Evolutionary conservation across 2,797 vertebrate species (phyloP).

Genomic region (Parauchenoglanis punctatus): DNA sequence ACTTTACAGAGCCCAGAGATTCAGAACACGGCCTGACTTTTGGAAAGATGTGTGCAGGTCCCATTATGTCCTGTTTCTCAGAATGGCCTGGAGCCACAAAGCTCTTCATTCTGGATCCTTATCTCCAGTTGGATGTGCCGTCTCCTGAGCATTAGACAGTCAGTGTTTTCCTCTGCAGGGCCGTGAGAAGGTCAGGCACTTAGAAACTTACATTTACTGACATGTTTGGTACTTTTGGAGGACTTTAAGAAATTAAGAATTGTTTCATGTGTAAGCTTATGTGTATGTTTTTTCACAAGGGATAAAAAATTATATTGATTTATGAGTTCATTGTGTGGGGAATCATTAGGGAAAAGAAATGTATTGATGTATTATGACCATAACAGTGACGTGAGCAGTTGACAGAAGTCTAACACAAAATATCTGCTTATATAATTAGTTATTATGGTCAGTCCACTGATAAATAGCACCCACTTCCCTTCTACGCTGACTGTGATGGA

Average conservation of each 20-base stretch:
- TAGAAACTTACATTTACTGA: not conserved
- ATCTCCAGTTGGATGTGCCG: not conserved
- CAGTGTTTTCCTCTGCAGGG: slow-evolving; percentile 17
- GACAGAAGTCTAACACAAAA: not conserved
- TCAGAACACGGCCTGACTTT: not conserved
- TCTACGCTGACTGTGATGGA: not conserved
- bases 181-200: slow-evolving; percentile 24
- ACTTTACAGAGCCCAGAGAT: not conserved
- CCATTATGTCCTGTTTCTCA: not conserved
- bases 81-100: not conserved
- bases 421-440: not conserved
- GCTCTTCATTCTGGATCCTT: slow-evolving; percentile 7
- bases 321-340: not conserved
- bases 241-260: not conserved
- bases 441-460: not conserved
- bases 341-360: not conserved
- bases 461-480: not conserved
- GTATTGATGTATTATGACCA: not conserved
- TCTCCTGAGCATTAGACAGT: not conserved
- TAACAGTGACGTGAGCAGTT: not conserved
- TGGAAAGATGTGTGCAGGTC: not conserved
- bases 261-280: not conserved
- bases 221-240: not conserved
- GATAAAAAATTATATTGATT: not conserved
- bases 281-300: not conserved